These are phyloP conservation scores for Hoplias malabaricus DNA, from an alignment of 2,113 vertebrate genomes.

Conservation along the genomic window DNA sequence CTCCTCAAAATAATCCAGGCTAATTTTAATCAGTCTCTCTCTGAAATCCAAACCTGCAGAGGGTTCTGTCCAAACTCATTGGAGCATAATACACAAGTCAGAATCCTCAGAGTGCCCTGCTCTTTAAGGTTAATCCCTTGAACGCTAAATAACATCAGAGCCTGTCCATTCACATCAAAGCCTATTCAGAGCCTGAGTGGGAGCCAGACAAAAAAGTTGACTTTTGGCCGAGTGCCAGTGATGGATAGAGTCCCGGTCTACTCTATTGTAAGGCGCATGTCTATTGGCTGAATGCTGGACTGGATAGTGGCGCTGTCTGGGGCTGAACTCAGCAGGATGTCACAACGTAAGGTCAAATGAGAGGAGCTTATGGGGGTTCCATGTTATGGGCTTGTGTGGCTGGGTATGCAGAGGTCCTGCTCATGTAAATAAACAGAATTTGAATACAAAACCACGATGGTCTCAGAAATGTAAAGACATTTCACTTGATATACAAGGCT, in stretches of 20 bases:
- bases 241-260: slow-evolving; percentile 47
- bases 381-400: slow-evolving; percentile 2
- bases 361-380: slow-evolving; percentile 26
- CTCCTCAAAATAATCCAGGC: slow-evolving; percentile 44
- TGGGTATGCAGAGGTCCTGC: neutral
- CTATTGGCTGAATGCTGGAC: slow-evolving; percentile 43
- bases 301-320: slow-evolving; percentile 31
- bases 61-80: slow-evolving; percentile 21
- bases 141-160: slow-evolving; percentile 42
- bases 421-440: neutral
- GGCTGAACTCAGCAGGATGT: slow-evolving; percentile 49
- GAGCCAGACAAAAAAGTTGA: slow-evolving; percentile 28
- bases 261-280: slow-evolving; percentile 44
- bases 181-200: slow-evolving; percentile 35
- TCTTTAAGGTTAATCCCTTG: slow-evolving; percentile 34
- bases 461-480: neutral
- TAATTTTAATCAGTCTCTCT: slow-evolving; percentile 44
- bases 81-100: slow-evolving; percentile 18
- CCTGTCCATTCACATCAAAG: slow-evolving; percentile 43
- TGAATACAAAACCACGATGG: neutral
- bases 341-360: slow-evolving; percentile 27
- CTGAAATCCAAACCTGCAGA: slow-evolving; percentile 40
- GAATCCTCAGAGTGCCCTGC: slow-evolving; percentile 17
- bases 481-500: too few species aligned
- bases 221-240: slow-evolving; percentile 49